Evolutionary conservation across 2,888 invertebrate genomes (phyloP).

Genomic region (Drosophila merina): DNA sequence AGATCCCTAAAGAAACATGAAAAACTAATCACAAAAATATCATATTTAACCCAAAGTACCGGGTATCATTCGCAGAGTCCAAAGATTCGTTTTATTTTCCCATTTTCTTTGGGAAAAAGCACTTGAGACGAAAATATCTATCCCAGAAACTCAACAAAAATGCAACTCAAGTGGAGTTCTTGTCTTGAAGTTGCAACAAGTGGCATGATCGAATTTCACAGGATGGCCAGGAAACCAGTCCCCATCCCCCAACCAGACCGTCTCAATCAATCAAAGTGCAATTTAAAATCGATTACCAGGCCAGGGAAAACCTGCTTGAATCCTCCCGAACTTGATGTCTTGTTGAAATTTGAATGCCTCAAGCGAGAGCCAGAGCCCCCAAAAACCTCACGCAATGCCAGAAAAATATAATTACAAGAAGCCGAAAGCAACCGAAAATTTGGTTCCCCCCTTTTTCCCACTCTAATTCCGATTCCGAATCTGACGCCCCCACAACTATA

Average conservation of each 20-base stretch:
- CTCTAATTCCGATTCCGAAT: conserved; percentile 23
- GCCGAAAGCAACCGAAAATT: conserved; percentile 15
- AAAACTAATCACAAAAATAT: no score
- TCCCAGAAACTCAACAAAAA: conserved; percentile 4
- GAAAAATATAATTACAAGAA: conserved; percentile 38
- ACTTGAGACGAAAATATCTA: conserved; percentile 11
- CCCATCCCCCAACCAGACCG: conserved; percentile 3
- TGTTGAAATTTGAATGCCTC: conserved; percentile 62
- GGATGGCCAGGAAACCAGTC: conserved; percentile 15
- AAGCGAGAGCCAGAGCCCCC: conserved; percentile 26
- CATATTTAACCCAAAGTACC: no score
- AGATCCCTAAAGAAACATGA: no score
- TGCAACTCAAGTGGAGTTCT: conserved; percentile 27
- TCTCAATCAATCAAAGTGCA: conserved; percentile 68
- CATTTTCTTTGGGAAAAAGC: conserved; percentile 10
- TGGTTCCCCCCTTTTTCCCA: conserved; percentile 19
- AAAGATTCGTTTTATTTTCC: no score
- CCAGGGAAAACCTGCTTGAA: conserved; percentile 10
- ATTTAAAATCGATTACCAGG: conserved; percentile 66
- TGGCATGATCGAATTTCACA: conserved; percentile 25
- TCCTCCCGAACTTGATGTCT: conserved; percentile 53
- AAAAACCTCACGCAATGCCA: conserved; percentile 42
- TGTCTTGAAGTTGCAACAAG: conserved; percentile 15
- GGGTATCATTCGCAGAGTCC: no score
- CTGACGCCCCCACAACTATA: conserved; percentile 53